Conservation (phyloP, 2,888 invertebrate genomes). For the Eupithecia abbreviata region DNA sequence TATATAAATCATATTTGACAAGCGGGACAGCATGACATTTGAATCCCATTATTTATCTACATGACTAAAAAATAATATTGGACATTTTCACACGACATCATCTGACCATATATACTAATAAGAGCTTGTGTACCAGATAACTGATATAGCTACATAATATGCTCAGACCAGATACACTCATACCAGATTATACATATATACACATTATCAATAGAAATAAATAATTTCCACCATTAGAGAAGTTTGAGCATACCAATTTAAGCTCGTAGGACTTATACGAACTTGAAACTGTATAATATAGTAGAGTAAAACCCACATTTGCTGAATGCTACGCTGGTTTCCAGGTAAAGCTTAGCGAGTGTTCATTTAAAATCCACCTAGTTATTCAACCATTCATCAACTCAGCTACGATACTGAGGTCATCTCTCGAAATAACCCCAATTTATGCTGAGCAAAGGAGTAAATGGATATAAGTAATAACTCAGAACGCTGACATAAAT, state of each 20-base stretch:
- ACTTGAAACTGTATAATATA: background rate
- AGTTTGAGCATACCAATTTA: background rate
- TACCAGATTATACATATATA: too few relatives aligned
- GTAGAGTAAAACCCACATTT: background rate
- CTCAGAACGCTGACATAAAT: constrained; percentile 9
- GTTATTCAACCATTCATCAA: constrained; percentile 5
- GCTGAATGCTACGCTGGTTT: background rate
- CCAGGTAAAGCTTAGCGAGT: background rate
- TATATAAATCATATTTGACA: too few relatives aligned
- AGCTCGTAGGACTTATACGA: background rate
- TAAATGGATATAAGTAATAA: constrained; percentile 12
- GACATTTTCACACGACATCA: background rate
- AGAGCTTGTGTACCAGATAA: background rate
- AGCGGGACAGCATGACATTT: too few relatives aligned
- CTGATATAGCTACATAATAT: background rate
- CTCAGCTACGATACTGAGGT: background rate
- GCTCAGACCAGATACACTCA: background rate
- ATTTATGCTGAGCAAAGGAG: constrained; percentile 14
- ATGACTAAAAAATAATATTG: background rate
- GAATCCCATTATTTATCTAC: too few relatives aligned
- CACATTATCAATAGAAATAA: too few relatives aligned
- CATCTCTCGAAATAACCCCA: constrained; percentile 8
- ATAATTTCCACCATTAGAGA: background rate
- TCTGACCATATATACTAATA: background rate
- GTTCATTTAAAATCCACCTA: background rate